These are phyloP conservation scores for Butorides virescens DNA, from an alignment of 2,113 vertebrate species.

Conservation along the genomic window DNA sequence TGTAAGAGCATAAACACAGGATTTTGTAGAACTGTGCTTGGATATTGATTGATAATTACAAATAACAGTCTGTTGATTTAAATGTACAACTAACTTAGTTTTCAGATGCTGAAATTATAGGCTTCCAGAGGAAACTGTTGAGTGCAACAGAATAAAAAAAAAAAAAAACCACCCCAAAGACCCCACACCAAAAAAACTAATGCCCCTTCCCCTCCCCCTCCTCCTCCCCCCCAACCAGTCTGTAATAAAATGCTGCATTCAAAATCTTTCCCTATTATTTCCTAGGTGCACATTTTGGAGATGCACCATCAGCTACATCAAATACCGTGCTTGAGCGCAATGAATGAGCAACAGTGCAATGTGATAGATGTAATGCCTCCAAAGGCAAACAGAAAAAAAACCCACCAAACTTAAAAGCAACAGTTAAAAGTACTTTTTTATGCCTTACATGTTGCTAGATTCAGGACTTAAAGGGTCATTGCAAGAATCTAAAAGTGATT, in stretches of 20 bases:
- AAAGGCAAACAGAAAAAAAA: neutral
- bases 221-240: neutral
- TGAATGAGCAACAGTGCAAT: neutral
- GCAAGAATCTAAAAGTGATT: neutral
- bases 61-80: neutral
- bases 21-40: neutral
- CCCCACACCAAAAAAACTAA: neutral
- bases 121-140: neutral
- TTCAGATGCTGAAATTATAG: neutral
- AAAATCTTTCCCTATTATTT: neutral
- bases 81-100: neutral
- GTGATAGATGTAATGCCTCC: neutral
- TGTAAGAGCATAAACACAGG: neutral
- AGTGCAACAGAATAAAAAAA: neutral
- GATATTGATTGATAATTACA: neutral
- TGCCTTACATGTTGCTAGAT: neutral
- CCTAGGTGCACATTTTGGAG: neutral
- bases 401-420: neutral
- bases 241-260: neutral
- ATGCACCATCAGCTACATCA: neutral
- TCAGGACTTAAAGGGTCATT: neutral
- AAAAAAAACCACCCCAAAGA: no score
- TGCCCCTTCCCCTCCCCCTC: no score
- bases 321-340: neutral
- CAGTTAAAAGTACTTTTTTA: neutral